Base-by-base conservation (phyloP, 2,797 vertebrate genomes). In the Hyperoplus immaculatus region DNA sequence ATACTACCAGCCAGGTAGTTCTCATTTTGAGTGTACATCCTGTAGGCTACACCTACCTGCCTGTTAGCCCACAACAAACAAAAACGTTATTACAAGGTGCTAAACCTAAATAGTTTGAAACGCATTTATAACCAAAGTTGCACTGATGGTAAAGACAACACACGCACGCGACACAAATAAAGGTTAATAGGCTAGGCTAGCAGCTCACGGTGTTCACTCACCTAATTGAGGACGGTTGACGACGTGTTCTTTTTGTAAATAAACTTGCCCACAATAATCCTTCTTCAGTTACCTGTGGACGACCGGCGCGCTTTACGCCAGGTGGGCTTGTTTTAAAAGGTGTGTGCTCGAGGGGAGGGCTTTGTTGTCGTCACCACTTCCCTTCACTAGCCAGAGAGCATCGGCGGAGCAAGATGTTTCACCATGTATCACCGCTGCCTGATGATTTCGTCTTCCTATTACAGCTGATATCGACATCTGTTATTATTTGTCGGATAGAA, bases 311-410 rank as follows among this genome's bases (percentile, higher is more conserved):
- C 56, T 15, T 50, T 9, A 64, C 51, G 21, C 46, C 82, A 82
- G 80, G 77, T 87, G 18, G 15, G 72, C 39, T 8, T 0, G 16
- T 14, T 64, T 80, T 54, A 54, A 46, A 39, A 56, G 39, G 70
- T 61, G 49, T 15, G 58, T 49, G 36, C 36, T 54, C 16, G 3
- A 53, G 5, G 38, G 72, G 56, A 41, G 56, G 55, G 29, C 11
- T 10, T 15, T 51, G 16, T 29, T 42, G 9, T 8, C 42, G 6
- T 15, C 50, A 16, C 18, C 4, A 15, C 9, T 7, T 36, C 3
- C 18, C 38, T 2, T 18, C 15, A 9, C 3, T 3, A 51, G 15
- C 3, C n/a, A n/a, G 42, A 47, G 59, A 46, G 59, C 3, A 4
- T 8, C 18, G 1, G 4, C 2, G 2, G 4, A 21, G 5, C 13